phyloP scores from a whole-genome alignment of 2,888 invertebrate species.

The Cerastis leucographa region DNA sequence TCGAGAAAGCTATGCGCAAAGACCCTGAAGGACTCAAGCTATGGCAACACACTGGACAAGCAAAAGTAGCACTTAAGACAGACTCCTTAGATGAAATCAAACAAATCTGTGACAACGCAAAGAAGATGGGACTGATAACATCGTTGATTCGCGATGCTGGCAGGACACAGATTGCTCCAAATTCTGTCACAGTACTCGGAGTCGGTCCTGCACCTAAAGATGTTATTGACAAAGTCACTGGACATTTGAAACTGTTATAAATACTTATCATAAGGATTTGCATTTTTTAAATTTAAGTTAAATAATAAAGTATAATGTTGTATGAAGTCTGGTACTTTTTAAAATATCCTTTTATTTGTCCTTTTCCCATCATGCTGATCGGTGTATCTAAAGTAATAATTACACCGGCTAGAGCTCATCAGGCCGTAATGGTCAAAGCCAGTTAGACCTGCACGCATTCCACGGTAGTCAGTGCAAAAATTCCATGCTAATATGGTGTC shows the following conservation, averaged over 20 bases:
- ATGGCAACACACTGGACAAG: conserved; percentile 94
- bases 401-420: neutral
- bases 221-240: conserved; percentile 95
- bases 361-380: neutral
- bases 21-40: conserved; percentile 91
- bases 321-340: neutral
- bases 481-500: too few relatives aligned
- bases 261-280: conserved; percentile 20
- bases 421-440: neutral
- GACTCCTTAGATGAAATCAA: conserved; percentile 94
- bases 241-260: conserved; percentile 96
- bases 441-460: neutral
- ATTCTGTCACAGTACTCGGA: conserved; percentile 97
- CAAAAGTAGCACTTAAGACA: conserved; percentile 96
- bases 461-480: too few relatives aligned
- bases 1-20: conserved; percentile 92
- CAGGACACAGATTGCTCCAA: conserved; percentile 97
- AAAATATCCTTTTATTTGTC: neutral
- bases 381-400: neutral
- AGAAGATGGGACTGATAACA: conserved; percentile 92
- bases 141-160: conserved; percentile 97
- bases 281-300: conserved; percentile 7
- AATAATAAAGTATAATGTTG: conserved; percentile 1
- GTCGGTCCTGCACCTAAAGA: conserved; percentile 97
- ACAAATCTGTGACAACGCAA: conserved; percentile 93